These are phyloP conservation scores for Tipula helvola DNA, from an alignment of 2,888 invertebrate species.

Conservation along the genomic window DNA sequence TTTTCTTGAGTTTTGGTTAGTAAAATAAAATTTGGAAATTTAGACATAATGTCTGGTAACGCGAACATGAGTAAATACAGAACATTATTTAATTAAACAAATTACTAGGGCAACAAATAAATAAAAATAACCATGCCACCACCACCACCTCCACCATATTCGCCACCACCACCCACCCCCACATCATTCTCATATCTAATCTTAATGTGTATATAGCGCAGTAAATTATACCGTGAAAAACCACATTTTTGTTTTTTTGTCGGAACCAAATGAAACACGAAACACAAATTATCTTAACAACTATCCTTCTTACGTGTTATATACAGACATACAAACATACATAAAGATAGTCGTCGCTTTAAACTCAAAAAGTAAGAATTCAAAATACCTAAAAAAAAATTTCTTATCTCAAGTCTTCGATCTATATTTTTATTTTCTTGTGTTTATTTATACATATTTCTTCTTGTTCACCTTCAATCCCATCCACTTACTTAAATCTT, in stretches of 20 bases:
- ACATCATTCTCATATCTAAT: background rate
- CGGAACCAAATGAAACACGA: background rate
- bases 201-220: background rate
- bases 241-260: background rate
- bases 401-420: constrained; percentile 6
- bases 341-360: background rate
- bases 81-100: background rate
- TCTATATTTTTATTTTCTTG: constrained; percentile 5
- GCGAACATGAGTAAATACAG: background rate
- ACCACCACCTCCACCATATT: background rate
- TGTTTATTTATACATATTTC: background rate
- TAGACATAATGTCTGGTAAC: background rate
- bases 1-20: background rate
- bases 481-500: background rate
- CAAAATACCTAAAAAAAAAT: background rate
- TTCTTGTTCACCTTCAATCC: constrained; percentile 7
- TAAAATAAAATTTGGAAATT: background rate
- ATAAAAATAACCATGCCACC: background rate
- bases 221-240: background rate
- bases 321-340: background rate
- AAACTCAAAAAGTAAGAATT: background rate
- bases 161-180: background rate
- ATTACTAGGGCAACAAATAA: background rate
- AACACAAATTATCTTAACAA: background rate
- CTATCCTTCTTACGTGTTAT: background rate